phyloP scores from a whole-genome alignment of 2,113 vertebrate species.

The Eptesicus fuscus region DNA sequence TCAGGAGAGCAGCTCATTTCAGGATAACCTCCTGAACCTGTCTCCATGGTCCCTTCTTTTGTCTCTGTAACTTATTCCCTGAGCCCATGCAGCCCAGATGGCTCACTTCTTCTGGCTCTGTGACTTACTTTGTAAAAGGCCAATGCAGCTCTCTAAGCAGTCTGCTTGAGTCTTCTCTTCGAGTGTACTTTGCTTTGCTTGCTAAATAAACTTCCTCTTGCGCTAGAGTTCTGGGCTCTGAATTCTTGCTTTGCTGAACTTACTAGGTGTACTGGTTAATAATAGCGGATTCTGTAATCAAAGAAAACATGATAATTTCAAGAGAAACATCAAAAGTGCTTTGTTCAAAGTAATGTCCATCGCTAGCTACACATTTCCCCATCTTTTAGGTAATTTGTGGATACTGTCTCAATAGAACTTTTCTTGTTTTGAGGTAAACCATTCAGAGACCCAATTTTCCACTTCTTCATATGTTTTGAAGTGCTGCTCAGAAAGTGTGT shows the following conservation, averaged over 20 bases:
- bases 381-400: no score
- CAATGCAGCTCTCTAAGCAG: neutral
- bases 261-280: no score
- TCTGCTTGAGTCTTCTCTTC: neutral
- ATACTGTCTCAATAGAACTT: no score
- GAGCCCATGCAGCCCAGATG: neutral
- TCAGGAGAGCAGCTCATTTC: neutral
- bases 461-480: no score
- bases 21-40: neutral
- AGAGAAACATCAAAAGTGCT: no score
- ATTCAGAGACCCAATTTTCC: no score
- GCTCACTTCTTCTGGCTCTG: neutral
- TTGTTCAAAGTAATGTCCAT: no score
- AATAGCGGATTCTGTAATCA: no score
- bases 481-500: no score
- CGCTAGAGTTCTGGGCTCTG: neutral
- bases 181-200: neutral
- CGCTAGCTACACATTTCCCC: no score
- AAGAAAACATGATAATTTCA: no score
- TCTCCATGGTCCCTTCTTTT: neutral
- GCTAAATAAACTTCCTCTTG: neutral
- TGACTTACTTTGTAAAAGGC: neutral
- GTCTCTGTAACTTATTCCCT: neutral
- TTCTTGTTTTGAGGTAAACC: no score
- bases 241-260: neutral